phyloP scores from a whole-genome alignment of 1,140 invertebrate genomes.

The Camponotus vicinus region DNA sequence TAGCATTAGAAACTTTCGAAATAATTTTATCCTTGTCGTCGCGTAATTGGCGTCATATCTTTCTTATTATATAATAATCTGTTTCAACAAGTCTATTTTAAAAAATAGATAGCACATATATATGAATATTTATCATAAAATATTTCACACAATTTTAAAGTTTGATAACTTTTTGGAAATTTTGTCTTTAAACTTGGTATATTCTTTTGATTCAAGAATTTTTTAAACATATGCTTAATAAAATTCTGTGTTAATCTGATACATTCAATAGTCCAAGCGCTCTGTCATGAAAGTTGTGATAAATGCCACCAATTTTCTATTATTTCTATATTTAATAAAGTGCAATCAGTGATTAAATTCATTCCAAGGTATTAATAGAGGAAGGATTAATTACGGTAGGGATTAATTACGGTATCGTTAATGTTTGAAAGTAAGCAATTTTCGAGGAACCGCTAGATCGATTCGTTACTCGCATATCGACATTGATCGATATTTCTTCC shows the following conservation, averaged over 20 bases:
- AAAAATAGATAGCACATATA: background rate
- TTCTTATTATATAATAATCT: background rate
- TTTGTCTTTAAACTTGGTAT: background rate
- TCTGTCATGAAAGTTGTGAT: background rate
- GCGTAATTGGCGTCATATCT: background rate
- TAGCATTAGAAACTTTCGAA: background rate
- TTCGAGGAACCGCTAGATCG: constrained; percentile 15
- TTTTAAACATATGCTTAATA: background rate
- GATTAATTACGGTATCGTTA: background rate
- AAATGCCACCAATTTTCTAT: background rate
- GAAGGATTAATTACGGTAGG: background rate
- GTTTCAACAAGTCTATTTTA: background rate
- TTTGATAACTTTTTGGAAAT: background rate
- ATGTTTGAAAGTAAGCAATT: background rate
- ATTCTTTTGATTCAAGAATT: background rate
- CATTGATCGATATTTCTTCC: constrained; percentile 30
- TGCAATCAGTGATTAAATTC: background rate
- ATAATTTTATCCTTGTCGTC: background rate
- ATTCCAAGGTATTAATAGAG: background rate
- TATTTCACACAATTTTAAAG: background rate
- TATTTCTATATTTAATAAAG: constrained; percentile 18
- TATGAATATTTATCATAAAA: background rate
- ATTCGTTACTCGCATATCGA: constrained; percentile 1
- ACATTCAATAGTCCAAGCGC: background rate
- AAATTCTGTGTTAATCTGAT: background rate